These are phyloP conservation scores for Alethe diademata DNA, from an alignment of 2,113 vertebrate species.

Conservation along the genomic window DNA sequence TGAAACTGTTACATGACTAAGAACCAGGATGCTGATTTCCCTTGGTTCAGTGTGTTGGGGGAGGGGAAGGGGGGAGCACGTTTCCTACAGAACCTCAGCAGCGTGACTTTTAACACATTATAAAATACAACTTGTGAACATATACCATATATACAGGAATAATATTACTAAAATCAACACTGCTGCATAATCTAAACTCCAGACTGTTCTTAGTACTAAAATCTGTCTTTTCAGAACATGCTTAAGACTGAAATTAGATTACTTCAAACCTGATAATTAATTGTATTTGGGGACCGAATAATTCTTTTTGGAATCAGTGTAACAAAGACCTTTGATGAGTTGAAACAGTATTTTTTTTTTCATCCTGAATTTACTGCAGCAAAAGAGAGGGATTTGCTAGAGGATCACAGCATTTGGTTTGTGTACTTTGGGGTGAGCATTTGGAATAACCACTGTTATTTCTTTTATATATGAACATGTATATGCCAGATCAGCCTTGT, in stretches of 20 bases:
- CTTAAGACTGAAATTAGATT: background rate
- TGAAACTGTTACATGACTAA: background rate
- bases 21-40: fast-evolving
- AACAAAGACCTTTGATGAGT: background rate
- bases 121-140: background rate
- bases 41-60: background rate
- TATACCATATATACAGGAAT: background rate
- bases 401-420: background rate
- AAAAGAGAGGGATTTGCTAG: background rate
- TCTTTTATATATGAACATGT: background rate
- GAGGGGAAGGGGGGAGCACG: background rate
- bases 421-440: background rate
- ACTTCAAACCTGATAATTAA: background rate
- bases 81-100: background rate
- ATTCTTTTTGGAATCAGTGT: background rate
- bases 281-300: background rate
- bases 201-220: background rate
- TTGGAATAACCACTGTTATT: background rate
- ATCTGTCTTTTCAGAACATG: background rate
- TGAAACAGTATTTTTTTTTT: background rate
- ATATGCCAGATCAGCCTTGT: background rate
- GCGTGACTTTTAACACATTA: background rate
- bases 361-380: background rate
- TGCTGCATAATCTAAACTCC: background rate
- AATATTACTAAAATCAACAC: background rate